A percentile compares a stretch with the other conserved stretches of the same genome.
These are phyloP conservation scores for Bothrops jararaca DNA, from an alignment of 2,113 vertebrate genomes.

Conservation along the genomic window DNA sequence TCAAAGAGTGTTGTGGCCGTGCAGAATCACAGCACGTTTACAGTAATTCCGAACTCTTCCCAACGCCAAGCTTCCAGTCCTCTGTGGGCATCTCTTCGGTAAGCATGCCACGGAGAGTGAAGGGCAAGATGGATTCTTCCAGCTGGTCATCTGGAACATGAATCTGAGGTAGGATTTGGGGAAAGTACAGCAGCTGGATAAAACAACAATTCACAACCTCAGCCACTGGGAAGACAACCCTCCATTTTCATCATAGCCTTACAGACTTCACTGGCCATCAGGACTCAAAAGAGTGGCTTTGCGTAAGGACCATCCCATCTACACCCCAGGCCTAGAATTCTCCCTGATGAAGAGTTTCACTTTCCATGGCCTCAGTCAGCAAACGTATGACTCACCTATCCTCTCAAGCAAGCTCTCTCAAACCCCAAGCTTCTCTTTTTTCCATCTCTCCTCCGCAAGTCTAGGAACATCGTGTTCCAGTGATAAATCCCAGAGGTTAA, in stretches of 20 bases:
- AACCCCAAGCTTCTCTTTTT: no score
- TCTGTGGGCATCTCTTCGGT: not conserved
- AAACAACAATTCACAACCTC: not conserved
- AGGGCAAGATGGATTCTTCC: not conserved
- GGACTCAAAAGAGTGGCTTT: no score
- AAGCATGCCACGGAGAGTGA: no score
- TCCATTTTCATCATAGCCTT: not conserved
- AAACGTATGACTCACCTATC: not conserved
- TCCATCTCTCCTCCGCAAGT: no score
- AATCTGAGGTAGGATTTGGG: constrained; percentile 10
- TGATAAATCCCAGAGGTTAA: not conserved
- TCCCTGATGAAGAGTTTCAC: not conserved
- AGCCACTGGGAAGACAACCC: not conserved
- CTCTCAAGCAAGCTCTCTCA: not conserved
- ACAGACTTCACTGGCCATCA: no score
- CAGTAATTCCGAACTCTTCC: not conserved
- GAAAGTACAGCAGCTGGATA: not conserved
- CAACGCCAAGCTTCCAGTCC: not conserved
- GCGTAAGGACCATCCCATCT: not conserved
- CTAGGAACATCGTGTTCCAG: not conserved
- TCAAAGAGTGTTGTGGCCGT: not conserved
- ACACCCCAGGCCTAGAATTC: no score
- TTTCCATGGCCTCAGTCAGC: not conserved
- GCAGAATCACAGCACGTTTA: not conserved
- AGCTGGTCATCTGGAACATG: not conserved